Base-by-base conservation (phyloP, 2,113 vertebrate species). In the Sorex fumeus region DNA sequence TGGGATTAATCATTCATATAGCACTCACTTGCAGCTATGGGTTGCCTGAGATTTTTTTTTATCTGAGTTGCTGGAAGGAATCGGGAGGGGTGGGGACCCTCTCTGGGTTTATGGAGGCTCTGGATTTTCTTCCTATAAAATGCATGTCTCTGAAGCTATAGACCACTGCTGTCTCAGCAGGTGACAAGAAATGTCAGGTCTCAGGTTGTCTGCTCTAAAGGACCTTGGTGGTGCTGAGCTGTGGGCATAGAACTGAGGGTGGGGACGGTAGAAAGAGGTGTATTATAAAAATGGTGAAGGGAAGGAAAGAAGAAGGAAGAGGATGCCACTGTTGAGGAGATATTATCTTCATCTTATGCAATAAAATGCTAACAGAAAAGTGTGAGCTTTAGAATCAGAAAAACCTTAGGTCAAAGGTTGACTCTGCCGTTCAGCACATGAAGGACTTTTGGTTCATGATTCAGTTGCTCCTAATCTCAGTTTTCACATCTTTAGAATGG, bases 401-500 rank as follows among this genome's bases (percentile, higher is more conserved):
- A 64, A 23, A 78, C 3, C 85, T 70, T 28, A 77, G 64, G 53
- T 76, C 53, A 53, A 69, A 64, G 70, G 15, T 11, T 57, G 25
- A 7, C 6, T 28, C 15, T 13, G 21, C 43, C 16, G 13, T 23
- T 84, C 8, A 69, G 1, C 27, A 10, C 9, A 27, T n/a, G 69
- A 43, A 30, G 50, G 4, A 43, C 53, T 50, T 25, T 53, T 23
- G 43, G 45, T n/a, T 53, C 43, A 53, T 45, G 23, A 32, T 25
- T 84, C 67, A 47, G 40, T 9, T 4, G 0, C 71, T 69, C 16
- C 27, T 60, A 84, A 53, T 30, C 40, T 87, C 84, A 71, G 27
- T 91, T 78, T 91, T 60, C 23, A 19, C n/a, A 53, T 66, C 64
- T 71, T 18, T 75, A 84, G 60, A 77, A 77, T 75, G 80, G 36